phyloP scores from a whole-genome alignment of 2,113 vertebrate species.

The Motacilla tschutschensis region DNA sequence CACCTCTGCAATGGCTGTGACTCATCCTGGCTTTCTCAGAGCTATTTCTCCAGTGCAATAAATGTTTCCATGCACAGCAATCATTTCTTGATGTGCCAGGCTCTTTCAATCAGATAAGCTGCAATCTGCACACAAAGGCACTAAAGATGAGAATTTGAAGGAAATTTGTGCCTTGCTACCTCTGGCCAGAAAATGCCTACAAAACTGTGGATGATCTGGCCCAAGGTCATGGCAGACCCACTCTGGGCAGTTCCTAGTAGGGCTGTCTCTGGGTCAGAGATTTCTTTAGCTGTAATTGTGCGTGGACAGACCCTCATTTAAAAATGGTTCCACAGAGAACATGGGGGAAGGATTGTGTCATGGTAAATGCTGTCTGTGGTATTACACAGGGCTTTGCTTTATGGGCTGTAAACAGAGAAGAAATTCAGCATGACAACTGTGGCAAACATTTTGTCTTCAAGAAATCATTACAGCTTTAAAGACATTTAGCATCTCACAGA shows the following conservation, averaged over 20 bases:
- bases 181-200: not conserved
- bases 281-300: not conserved
- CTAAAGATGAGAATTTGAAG: not conserved
- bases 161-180: not conserved
- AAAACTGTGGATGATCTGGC: not conserved
- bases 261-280: not conserved
- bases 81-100: not conserved
- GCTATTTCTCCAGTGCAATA: not conserved
- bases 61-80: not conserved
- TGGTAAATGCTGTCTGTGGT: not conserved
- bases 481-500: not conserved
- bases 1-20: not conserved
- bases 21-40: constrained; percentile 1
- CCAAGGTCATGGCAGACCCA: not conserved
- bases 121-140: not conserved
- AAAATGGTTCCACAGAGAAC: not conserved
- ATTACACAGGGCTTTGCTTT: not conserved
- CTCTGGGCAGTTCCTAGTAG: not conserved
- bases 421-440: not conserved
- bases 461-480: not conserved
- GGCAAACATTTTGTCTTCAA: not conserved
- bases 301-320: not conserved
- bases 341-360: not conserved
- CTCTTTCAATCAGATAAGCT: not conserved
- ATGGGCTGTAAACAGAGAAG: not conserved